phyloP scores from a whole-genome alignment of 2,888 invertebrate species.

The Tetranychus truncatus region DNA sequence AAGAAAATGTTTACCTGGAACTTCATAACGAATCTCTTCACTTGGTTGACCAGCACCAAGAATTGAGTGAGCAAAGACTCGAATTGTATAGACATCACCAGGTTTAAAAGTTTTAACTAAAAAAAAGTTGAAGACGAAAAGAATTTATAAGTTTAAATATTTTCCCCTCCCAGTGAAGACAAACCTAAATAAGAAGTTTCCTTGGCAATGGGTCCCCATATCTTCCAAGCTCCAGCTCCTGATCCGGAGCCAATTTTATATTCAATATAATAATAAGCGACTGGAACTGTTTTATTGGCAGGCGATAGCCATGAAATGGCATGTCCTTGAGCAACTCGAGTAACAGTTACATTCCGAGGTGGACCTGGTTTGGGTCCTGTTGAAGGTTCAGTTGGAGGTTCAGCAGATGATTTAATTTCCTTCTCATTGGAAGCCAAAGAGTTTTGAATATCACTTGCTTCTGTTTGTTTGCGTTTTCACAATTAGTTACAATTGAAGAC shows the following conservation, averaged over 20 bases:
- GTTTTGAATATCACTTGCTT: neutral
- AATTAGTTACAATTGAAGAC: too few relatives aligned
- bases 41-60: conserved; percentile 61
- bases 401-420: conserved; percentile 8
- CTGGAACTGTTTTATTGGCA: conserved; percentile 44
- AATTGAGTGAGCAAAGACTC: conserved; percentile 68
- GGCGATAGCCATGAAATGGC: conserved; percentile 73
- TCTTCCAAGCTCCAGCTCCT: conserved; percentile 23
- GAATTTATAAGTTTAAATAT: neutral
- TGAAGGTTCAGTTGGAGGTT: conserved; percentile 17
- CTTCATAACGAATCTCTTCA: conserved; percentile 53
- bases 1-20: conserved; percentile 11
- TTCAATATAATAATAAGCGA: conserved; percentile 76
- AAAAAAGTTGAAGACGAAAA: conserved; percentile 22
- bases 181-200: conserved; percentile 69
- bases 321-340: conserved; percentile 71
- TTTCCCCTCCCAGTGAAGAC: conserved; percentile 21
- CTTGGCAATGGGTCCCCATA: conserved; percentile 33
- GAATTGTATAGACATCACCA: conserved; percentile 39
- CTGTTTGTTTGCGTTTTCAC: too few relatives aligned
- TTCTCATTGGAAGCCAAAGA: neutral
- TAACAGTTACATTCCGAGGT: conserved; percentile 72
- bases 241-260: conserved; percentile 51
- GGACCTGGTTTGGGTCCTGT: conserved; percentile 77
- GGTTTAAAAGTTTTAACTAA: conserved; percentile 13